These are phyloP conservation scores for Ganaspis brasiliensis DNA, from an alignment of 2,888 invertebrate genomes.

Conservation along the genomic window DNA sequence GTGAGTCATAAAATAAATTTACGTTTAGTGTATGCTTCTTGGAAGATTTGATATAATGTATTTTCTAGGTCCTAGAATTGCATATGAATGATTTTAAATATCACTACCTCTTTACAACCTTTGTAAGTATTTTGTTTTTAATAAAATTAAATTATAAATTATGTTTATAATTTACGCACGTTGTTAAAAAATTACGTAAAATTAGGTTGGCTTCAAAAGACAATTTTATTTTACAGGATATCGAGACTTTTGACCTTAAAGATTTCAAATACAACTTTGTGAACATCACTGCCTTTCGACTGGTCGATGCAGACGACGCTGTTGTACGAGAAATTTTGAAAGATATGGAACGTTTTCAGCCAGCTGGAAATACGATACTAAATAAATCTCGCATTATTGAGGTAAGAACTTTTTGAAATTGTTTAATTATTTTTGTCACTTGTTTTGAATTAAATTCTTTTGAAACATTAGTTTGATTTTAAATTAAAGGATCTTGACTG, in stretches of 20 bases:
- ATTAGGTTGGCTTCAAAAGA: conserved; percentile 31
- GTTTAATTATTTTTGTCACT: no score
- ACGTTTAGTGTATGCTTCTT: background rate
- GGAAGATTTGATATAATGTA: conserved; percentile 39
- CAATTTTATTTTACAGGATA: conserved; percentile 79
- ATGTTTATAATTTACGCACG: no score
- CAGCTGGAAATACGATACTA: conserved; percentile 81
- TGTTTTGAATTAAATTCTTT: no score
- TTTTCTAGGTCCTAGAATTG: conserved; percentile 87
- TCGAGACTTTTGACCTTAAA: conserved; percentile 86
- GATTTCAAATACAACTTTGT: conserved; percentile 90
- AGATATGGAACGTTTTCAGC: conserved; percentile 87
- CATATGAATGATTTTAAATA: conserved; percentile 94
- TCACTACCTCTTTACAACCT: conserved; percentile 90
- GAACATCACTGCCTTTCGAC: conserved; percentile 88
- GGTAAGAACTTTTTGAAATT: conserved; percentile 73
- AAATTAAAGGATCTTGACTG: no score
- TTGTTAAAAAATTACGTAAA: no score
- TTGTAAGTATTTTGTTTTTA: conserved; percentile 80
- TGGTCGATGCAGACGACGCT: conserved; percentile 87
- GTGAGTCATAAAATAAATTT: conserved; percentile 81
- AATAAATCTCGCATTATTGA: conserved; percentile 82
- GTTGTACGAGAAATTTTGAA: conserved; percentile 86
- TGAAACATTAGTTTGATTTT: no score
- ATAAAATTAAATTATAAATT: background rate